Evolutionary conservation across 1,140 invertebrate genomes (phyloP).

Genomic region (Gerris buenoi): DNA sequence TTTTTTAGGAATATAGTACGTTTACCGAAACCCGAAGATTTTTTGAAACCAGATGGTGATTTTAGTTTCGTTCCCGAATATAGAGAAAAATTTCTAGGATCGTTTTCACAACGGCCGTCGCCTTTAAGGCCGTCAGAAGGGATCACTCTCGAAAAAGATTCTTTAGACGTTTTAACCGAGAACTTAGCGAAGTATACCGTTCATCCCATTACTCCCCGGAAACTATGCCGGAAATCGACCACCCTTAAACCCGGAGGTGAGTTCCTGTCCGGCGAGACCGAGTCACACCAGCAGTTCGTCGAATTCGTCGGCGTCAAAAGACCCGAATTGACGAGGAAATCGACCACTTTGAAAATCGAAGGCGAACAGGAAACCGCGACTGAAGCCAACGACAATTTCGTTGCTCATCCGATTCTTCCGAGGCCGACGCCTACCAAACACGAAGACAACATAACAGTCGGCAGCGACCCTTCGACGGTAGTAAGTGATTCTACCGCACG

Average conservation of each 20-base stretch:
- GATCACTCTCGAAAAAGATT: background rate
- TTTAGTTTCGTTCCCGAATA: conserved; percentile 16
- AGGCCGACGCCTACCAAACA: conserved; percentile 2
- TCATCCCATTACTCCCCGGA: conserved; percentile 3
- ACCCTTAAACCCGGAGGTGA: conserved; percentile 17
- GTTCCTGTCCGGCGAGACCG: conserved; percentile 8
- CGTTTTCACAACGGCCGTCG: conserved; percentile 7
- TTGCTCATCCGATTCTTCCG: conserved; percentile 6
- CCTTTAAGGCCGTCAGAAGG: conserved; percentile 5
- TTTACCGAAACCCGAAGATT: conserved; percentile 8
- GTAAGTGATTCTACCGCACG: conserved; percentile 10
- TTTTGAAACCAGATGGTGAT: conserved; percentile 17
- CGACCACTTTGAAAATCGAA: conserved; percentile 19
- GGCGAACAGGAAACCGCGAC: conserved; percentile 15
- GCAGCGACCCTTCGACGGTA: conserved; percentile 8
- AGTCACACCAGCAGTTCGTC: conserved; percentile 11
- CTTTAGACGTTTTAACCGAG: conserved; percentile 1
- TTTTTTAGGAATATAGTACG: background rate
- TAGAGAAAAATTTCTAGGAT: background rate
- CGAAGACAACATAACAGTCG: conserved; percentile 9
- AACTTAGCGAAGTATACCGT: conserved; percentile 8
- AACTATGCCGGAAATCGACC: conserved; percentile 1
- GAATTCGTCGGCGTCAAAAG: conserved; percentile 10
- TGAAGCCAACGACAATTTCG: conserved; percentile 16
- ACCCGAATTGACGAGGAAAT: conserved; percentile 14